These are phyloP conservation scores for Pelosia muscerda DNA, from an alignment of 2,888 invertebrate genomes.

Conservation along the genomic window DNA sequence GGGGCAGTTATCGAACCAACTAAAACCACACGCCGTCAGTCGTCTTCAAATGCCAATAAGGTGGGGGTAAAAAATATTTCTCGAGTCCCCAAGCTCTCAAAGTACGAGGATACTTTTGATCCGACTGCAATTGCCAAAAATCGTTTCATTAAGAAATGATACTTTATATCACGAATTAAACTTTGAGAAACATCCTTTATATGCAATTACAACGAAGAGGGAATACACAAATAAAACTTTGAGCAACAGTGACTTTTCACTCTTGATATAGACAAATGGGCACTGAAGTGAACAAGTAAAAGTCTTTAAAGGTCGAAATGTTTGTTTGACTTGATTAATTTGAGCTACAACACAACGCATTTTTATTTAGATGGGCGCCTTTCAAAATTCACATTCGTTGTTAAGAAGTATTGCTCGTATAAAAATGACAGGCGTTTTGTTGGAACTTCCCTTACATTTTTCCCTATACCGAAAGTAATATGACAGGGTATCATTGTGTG, in stretches of 20 bases:
- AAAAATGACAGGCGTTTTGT: conserved; percentile 34
- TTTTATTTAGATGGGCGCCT: conserved; percentile 45
- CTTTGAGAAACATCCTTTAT: conserved; percentile 35
- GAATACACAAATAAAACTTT: conserved; percentile 23
- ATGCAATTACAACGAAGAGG: no score
- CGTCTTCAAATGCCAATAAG: no score
- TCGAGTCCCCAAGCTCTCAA: no score
- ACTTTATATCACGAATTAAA: neutral
- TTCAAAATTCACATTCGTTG: conserved; percentile 22
- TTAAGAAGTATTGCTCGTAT: conserved; percentile 33
- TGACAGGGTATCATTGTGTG: no score
- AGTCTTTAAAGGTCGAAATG: conserved; percentile 36
- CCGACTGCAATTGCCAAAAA: neutral
- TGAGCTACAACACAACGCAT: conserved; percentile 25
- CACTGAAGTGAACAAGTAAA: conserved; percentile 43
- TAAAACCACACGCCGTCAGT: no score
- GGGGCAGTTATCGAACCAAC: no score
- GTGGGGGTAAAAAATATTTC: no score
- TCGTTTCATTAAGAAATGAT: neutral
- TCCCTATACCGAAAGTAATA: neutral
- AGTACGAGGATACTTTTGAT: neutral
- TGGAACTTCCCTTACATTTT: neutral
- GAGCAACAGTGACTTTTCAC: conserved; percentile 25
- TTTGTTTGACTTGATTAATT: conserved; percentile 50
- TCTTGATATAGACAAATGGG: conserved; percentile 57